Evolutionary conservation across 2,113 vertebrate species (phyloP), one percentile per base, ranked within the genome.

Genomic region (Natator depressus): DNA sequence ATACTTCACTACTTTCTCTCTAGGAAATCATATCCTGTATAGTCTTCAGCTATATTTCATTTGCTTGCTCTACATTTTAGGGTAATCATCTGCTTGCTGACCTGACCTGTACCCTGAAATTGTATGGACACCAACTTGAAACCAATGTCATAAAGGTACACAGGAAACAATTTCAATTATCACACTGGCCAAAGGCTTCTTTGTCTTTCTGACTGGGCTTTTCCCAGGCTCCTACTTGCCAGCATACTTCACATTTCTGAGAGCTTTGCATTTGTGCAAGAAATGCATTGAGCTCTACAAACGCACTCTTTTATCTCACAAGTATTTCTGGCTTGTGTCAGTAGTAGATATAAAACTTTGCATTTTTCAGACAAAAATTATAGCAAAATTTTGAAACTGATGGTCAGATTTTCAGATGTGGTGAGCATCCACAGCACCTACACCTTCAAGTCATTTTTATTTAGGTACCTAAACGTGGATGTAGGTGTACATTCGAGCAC

Each of bases 11-110:
- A 81, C 69, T 57, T 92, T 94, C 46, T 90, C 50, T 51, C 7
- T 83, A 82, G 80, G 0, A 3, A 75, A 50, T 82, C 49, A 49
- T 17, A 42, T 47, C 54, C 80, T 59, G 11, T 3, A 84, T 80
- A 81, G 53, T 65, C 62, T 91, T 88, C 88, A 76, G 13, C n/a
- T 84, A 22, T 47, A 91, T 82, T 93, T 91, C 35, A 84, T 88
- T 96, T 79, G 55, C 57, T 93, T 59, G 27, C 35, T 93, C 82
- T 89, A 75, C 6, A 11, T 94, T 96, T 96, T 83, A 85, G 55
- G 42, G 50, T 82, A 86, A 88, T 38, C 80, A 84, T 20, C 35
- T 65, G 22, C 6, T 91, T 9, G 42, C 72, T 69, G 80, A 8
- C 29, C 53, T 69, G 7, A 42, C 49, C 20, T 54, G 13, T 55